Evolutionary conservation across 2,113 vertebrate species (phyloP).

Genomic region (Aegotheles bennettii): DNA sequence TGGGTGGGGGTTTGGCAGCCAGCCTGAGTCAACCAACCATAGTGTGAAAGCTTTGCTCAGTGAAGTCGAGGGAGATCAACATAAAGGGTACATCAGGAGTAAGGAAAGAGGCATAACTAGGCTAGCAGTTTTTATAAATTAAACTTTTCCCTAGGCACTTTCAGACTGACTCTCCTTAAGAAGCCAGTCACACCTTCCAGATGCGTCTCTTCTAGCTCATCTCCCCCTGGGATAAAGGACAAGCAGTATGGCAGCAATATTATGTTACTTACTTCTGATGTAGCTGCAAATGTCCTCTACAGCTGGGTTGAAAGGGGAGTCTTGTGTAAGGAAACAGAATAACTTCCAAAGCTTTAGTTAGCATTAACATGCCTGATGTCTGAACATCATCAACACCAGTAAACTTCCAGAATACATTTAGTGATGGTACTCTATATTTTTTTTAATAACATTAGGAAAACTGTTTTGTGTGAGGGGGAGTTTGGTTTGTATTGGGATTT

Average conservation of each 20-base stretch:
- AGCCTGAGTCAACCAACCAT: background rate
- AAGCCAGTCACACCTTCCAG: slow-evolving; percentile 8
- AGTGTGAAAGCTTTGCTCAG: background rate
- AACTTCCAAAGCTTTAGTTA: background rate
- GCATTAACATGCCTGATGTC: background rate
- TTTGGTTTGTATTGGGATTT: background rate
- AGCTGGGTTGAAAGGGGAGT: background rate
- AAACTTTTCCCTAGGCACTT: background rate
- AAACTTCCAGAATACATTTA: background rate
- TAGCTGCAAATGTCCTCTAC: background rate
- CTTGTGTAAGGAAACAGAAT: background rate
- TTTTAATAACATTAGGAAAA: background rate
- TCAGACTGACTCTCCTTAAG: background rate
- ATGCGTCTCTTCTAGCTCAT: background rate
- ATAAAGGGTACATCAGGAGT: background rate
- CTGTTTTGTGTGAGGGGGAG: accelerated
- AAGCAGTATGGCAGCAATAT: background rate
- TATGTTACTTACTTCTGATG: background rate
- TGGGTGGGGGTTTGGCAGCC: too few relatives aligned
- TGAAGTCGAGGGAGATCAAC: background rate
- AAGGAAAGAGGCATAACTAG: background rate
- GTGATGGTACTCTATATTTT: background rate
- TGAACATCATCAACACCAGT: background rate
- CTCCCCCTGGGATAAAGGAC: background rate
- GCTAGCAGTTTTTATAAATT: slow-evolving; percentile 20